Evolutionary conservation across 2,113 vertebrate species (phyloP), one percentile per base, ranked within the genome.

Genomic region (Mola mola): DNA sequence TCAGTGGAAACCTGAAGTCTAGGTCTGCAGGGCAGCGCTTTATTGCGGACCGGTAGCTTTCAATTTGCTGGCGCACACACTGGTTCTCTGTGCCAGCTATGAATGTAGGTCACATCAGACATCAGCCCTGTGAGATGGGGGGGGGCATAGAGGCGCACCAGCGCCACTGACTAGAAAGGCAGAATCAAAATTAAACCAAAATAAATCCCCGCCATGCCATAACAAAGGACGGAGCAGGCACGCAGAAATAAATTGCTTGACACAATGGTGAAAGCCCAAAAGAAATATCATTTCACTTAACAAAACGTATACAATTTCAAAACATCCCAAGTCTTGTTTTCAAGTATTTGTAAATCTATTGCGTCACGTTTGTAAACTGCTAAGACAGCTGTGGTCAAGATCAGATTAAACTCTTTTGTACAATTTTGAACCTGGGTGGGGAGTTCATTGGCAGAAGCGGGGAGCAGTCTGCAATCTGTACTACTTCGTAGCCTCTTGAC

Each of bases 21-120:
- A 50, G 81, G 57, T 6, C 13, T 53, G 64, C 62, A 25, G 52
- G 25, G 49, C 36, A 28, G 79, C 37, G 24, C 64, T 66, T 24
- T 70, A 53, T 56, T 63, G 51, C 21, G 62, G 69, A 44, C 65
- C 10, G 13, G 63, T 51, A n/a, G 40, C 53, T 78, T 79, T 79
- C 79, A 79, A 73, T 82, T 76, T 79, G 85, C 77, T 77, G 81
- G 75, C 48, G 50, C 25, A 51, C 69, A 64, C 68, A 61, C 55
- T 61, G 65, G 79, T 79, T 85, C 68, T 86, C 69, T 73, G 42
- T 82, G 78, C 80, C 86, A 84, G 80, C 66, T 41, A 22, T 41
- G 64, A 91, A 92, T 92, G 90, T 92, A 91, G 91, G 90, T 92
- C 90, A 92, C 78, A 70, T 78, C 56, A 71, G 78, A 81, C 36